These are phyloP conservation scores for zebrafish (Danio rerio) DNA, from an alignment of 2,113 vertebrate genomes.

Conservation along the genomic window DNA sequence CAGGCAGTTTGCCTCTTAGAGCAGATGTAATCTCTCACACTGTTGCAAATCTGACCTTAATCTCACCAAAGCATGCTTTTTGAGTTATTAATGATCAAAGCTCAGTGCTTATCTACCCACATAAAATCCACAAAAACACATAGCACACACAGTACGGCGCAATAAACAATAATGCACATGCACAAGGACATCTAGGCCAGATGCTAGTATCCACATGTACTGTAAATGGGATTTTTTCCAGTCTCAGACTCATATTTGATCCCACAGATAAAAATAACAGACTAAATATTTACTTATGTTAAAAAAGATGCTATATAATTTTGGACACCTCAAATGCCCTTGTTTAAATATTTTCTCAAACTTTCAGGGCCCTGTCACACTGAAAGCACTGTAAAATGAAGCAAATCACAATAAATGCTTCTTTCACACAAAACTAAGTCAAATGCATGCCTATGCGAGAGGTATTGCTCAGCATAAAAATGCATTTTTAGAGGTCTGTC, in stretches of 20 bases:
- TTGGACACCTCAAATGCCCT: too few relatives aligned
- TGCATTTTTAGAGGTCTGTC: too few relatives aligned
- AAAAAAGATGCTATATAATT: too few relatives aligned
- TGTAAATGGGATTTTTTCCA: not conserved
- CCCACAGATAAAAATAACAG: too few relatives aligned
- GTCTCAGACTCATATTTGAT: not conserved
- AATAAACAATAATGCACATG: not conserved
- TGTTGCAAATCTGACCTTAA: slow-evolving; percentile 53
- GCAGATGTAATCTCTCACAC: slow-evolving; percentile 40
- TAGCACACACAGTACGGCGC: slow-evolving; percentile 27
- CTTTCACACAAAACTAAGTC: too few relatives aligned
- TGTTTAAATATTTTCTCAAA: too few relatives aligned
- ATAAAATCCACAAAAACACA: slow-evolving; percentile 1
- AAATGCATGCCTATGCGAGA: too few relatives aligned
- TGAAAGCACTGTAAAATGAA: too few relatives aligned
- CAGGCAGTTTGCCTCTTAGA: slow-evolving; percentile 33
- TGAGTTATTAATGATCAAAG: slow-evolving; percentile 46
- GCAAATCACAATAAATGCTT: too few relatives aligned
- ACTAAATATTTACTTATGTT: too few relatives aligned
- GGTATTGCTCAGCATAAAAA: too few relatives aligned
- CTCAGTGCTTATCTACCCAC: slow-evolving; percentile 19
- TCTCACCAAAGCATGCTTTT: slow-evolving; percentile 49
- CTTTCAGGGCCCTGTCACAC: too few relatives aligned
- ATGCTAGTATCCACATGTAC: not conserved
- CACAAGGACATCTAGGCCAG: not conserved